A percentile compares a stretch with the other conserved stretches of the same genome.
Evolutionary conservation across 1,140 invertebrate genomes (phyloP).

Genomic region (Drosophila ercepeae): DNA sequence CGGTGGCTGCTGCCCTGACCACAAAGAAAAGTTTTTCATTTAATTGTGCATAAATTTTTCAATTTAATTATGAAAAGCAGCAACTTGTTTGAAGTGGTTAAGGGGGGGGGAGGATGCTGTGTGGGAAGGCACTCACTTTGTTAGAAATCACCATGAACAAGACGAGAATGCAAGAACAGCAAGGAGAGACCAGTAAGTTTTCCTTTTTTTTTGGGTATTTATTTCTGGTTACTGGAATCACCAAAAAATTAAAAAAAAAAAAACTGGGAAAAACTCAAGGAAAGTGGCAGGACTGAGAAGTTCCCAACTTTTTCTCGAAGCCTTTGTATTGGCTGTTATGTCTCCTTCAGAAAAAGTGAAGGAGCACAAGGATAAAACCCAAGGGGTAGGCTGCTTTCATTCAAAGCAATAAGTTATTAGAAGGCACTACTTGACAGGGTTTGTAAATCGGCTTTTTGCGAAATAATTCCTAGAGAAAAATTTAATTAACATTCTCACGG

Average conservation of each 20-base stretch:
- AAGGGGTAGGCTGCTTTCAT: constrained; percentile 15
- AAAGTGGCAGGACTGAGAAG: constrained; percentile 11
- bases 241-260: constrained; percentile 6
- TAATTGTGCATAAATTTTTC: constrained; percentile 81
- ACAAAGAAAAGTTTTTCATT: constrained; percentile 79
- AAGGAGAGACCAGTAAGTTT: constrained; percentile 22
- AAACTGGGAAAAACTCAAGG: not conserved
- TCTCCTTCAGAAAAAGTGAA: constrained; percentile 26
- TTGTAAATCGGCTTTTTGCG: constrained; percentile 1
- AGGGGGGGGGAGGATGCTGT: constrained; percentile 4
- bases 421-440: constrained; percentile 15
- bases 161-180: not conserved
- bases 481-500: constrained; percentile 9
- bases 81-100: constrained; percentile 80
- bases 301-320: constrained; percentile 33
- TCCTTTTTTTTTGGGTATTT: constrained; percentile 27
- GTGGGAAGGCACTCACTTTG: constrained; percentile 38
- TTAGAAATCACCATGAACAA: constrained; percentile 44
- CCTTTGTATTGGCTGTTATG: constrained; percentile 49
- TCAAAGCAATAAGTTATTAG: constrained; percentile 40
- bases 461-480: constrained; percentile 14
- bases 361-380: not conserved
- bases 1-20: constrained; percentile 38
- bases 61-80: constrained; percentile 82
- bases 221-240: constrained; percentile 22